Evolutionary conservation across 2,888 invertebrate species (phyloP), one percentile per base, ranked within the genome.

Genomic region (Lampropteryx suffumata): DNA sequence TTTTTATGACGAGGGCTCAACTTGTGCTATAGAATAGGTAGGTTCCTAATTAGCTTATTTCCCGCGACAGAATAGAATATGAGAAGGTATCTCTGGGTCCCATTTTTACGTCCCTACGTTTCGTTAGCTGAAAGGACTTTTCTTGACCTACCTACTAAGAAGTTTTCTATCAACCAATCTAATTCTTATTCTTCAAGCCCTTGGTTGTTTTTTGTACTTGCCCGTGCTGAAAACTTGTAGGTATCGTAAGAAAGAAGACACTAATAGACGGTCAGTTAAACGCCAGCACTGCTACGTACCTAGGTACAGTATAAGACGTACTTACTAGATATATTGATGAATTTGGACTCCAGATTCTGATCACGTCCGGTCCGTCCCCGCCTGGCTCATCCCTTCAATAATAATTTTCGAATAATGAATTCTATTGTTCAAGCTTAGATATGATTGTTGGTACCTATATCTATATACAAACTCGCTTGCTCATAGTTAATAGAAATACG

Each of bases 341-440:
- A 42, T 33, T 47, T n/a, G 10, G 11, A 35, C 37, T 32, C 26
- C 5, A n/a, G 30, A 79, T 73, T 73, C 77, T 48, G 47, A 62
- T 73, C 82, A 82, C 82, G 80, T 76, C 50, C 33, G 55, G 49
- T 7, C n/a, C 29, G 55, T 37, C 54, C 30, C 30, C 49, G 59
- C 58, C 62, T 63, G 62, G 57, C 50, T 61, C 67, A 58, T 59
- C 65, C 65, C 66, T 61, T 68, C 65, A 65, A 70, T 74, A 69
- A 11, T 13, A 42, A 73, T 78, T 67, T 71, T 71, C 63, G 65
- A 65, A 67, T 71, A 73, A 69, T 60, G 67, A 71, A 74, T 73
- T 73, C 71, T 72, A 73, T 74, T 75, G 71, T 73, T 68, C 64
- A 57, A 58, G 50, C 52, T 48, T 59, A 24, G 29, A n/a, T 34